Conservation (phyloP, 1,140 invertebrate genomes). For the Drosophila aff. region DNA sequence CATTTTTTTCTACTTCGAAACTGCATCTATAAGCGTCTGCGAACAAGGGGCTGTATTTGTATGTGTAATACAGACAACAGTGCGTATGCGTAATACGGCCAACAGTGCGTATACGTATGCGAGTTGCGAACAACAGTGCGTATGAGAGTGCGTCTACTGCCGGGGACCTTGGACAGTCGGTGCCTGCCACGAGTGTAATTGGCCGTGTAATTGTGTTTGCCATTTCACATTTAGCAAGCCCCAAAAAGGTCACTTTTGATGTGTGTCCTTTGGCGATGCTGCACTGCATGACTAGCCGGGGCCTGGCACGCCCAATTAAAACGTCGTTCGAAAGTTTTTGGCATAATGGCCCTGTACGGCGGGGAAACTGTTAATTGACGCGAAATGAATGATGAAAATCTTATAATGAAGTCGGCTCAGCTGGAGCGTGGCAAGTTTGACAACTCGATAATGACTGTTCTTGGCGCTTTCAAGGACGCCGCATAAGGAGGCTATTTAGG, state of each 20-base stretch:
- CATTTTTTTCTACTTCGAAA: not conserved
- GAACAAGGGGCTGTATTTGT: not conserved
- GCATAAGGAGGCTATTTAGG: slow-evolving; percentile 32
- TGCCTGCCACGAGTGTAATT: slow-evolving; percentile 53
- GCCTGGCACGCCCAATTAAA: slow-evolving; percentile 51
- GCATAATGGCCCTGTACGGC: slow-evolving; percentile 12
- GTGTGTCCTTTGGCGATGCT: slow-evolving; percentile 29
- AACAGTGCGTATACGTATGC: slow-evolving; percentile 23
- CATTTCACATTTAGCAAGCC: slow-evolving; percentile 47
- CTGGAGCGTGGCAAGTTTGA: slow-evolving; percentile 85
- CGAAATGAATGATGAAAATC: slow-evolving; percentile 61
- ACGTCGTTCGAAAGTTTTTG: slow-evolving; percentile 48
- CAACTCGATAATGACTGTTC: slow-evolving; percentile 80
- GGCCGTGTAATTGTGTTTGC: slow-evolving; percentile 66
- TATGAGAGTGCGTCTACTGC: slow-evolving; percentile 28
- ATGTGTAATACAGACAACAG: slow-evolving; percentile 13
- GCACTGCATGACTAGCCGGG: slow-evolving; percentile 30
- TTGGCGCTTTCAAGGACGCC: slow-evolving; percentile 52
- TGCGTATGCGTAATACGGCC: slow-evolving; percentile 25
- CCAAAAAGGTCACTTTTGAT: slow-evolving; percentile 61
- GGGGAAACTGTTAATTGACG: slow-evolving; percentile 61
- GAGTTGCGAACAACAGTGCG: slow-evolving; percentile 34
- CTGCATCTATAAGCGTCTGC: not conserved
- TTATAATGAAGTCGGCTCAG: slow-evolving; percentile 46
- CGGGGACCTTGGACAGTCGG: slow-evolving; percentile 16